These are phyloP conservation scores for Pempheris klunzingeri DNA, from an alignment of 2,797 vertebrate species.

Conservation along the genomic window DNA sequence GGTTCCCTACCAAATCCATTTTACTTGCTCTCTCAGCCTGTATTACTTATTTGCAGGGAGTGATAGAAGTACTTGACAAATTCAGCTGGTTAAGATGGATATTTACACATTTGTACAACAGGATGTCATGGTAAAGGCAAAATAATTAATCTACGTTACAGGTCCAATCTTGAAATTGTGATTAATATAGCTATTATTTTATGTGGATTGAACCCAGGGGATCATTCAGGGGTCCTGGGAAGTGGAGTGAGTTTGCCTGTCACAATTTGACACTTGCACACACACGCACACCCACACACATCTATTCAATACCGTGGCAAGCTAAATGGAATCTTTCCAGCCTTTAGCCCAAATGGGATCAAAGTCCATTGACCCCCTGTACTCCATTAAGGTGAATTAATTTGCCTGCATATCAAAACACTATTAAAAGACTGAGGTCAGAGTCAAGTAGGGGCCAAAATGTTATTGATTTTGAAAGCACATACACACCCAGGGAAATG, in stretches of 20 bases:
- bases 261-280: conserved; percentile 26
- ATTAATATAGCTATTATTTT: conserved; percentile 74
- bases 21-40: conserved; percentile 24
- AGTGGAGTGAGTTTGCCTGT: conserved; percentile 36
- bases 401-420: conserved; percentile 92
- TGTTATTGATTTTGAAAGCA: conserved; percentile 88
- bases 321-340: conserved; percentile 81
- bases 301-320: conserved; percentile 43
- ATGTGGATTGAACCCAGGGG: conserved; percentile 72
- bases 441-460: conserved; percentile 83
- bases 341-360: conserved; percentile 83
- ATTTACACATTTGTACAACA: conserved; percentile 77
- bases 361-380: conserved; percentile 89
- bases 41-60: conserved; percentile 58
- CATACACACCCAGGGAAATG: conserved; percentile 68
- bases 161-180: conserved; percentile 68
- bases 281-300: conserved; percentile 14
- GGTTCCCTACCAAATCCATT: conserved; percentile 65
- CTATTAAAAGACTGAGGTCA: conserved; percentile 86
- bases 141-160: conserved; percentile 79
- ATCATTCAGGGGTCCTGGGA: conserved; percentile 60
- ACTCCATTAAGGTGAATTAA: conserved; percentile 90
- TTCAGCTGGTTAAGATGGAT: conserved; percentile 73
- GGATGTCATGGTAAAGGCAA: conserved; percentile 66
- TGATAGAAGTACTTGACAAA: conserved; percentile 69